phyloP scores from a whole-genome alignment of 2,113 vertebrate genomes.

The Delphinus delphis region DNA sequence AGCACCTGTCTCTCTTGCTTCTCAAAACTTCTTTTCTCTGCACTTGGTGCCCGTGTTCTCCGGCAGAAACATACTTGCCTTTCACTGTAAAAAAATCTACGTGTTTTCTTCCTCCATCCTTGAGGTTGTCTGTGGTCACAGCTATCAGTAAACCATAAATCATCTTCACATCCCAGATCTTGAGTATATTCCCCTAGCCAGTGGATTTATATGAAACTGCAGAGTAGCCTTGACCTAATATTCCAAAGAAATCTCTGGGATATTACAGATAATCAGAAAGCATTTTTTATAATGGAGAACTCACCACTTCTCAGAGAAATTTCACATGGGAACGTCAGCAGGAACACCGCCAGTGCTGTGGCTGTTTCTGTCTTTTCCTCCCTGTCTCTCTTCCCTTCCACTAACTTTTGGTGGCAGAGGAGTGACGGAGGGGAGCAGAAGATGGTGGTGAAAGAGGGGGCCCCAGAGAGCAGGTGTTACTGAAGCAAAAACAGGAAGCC shows the following conservation, averaged over 20 bases:
- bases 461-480: neutral
- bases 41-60: too few relatives aligned
- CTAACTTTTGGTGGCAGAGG: neutral
- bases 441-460: neutral
- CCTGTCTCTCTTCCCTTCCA: neutral
- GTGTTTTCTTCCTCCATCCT: neutral
- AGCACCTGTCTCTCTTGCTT: rapidly evolving
- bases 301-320: neutral
- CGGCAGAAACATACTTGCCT: neutral
- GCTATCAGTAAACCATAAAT: neutral
- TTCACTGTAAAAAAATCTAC: neutral
- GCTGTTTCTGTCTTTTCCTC: neutral
- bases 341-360: rapidly evolving
- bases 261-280: neutral
- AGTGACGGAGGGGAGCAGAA: too few relatives aligned
- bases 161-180: neutral
- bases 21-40: neutral
- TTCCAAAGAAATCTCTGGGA: neutral
- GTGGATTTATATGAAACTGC: neutral
- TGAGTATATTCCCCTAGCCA: neutral
- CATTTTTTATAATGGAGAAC: neutral
- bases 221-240: neutral
- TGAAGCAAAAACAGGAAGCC: rapidly evolving
- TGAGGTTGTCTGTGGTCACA: neutral
- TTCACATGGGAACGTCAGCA: too few relatives aligned